These are phyloP conservation scores for Schizothorax lantsangensis DNA, from an alignment of 2,797 vertebrate species.

Conservation along the genomic window DNA sequence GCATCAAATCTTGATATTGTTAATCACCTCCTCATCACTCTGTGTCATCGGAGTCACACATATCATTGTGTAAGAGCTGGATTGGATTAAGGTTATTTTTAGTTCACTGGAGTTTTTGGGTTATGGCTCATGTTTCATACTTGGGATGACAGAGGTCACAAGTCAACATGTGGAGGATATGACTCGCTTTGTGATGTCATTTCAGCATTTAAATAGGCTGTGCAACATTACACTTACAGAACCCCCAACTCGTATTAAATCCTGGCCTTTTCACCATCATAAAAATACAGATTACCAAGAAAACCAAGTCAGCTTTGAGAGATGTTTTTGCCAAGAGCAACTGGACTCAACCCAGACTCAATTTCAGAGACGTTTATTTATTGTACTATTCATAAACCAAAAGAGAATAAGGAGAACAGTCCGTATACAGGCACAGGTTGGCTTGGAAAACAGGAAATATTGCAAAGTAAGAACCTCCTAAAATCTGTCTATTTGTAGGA, in stretches of 20 bases:
- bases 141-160: conserved; percentile 63
- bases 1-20: not conserved
- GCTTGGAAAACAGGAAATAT: conserved; percentile 69
- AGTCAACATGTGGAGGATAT: conserved; percentile 58
- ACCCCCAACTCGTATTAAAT: not conserved
- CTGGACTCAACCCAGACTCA: conserved; percentile 57
- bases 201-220: conserved; percentile 17
- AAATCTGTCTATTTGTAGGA: conserved; percentile 24
- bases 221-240: not conserved
- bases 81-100: conserved; percentile 77
- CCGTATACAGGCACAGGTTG: conserved; percentile 79
- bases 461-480: conserved; percentile 27
- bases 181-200: conserved; percentile 57
- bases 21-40: not conserved
- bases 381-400: conserved; percentile 80
- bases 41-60: not conserved
- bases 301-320: not conserved
- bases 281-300: conserved; percentile 24
- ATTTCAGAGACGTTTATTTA: conserved; percentile 72
- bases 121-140: conserved; percentile 64
- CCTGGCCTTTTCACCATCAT: not conserved
- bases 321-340: conserved; percentile 31
- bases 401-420: conserved; percentile 78
- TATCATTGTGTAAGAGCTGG: conserved; percentile 61
- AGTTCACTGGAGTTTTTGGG: conserved; percentile 70